A percentile compares a stretch with the other conserved stretches of the same genome.
Conservation (phyloP, 2,113 vertebrate genomes). For the Chinchilla lanigera region DNA sequence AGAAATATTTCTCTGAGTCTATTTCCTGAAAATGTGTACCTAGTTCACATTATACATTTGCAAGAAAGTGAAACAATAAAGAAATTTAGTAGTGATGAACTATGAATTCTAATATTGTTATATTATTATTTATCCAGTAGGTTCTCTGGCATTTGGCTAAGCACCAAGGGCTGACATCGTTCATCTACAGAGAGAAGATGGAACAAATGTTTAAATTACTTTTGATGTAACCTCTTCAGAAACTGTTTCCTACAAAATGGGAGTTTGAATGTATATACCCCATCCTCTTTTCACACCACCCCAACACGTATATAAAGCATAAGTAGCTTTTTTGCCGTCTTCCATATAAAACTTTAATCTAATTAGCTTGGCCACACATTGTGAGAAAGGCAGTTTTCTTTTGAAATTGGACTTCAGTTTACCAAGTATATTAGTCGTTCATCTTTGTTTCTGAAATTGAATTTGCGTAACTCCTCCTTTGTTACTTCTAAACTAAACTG, state of each 20-base stretch:
- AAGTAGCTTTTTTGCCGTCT: not conserved
- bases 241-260: not conserved
- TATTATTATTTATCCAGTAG: conserved; percentile 28
- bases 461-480: conserved; percentile 43
- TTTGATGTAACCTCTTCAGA: not conserved
- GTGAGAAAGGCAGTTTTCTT: conserved; percentile 39
- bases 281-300: not conserved
- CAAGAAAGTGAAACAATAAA: conserved; percentile 51
- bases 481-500: conserved; percentile 59
- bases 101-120: conserved; percentile 39
- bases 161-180: conserved; percentile 35
- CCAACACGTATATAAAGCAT: conserved; percentile 12
- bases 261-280: not conserved
- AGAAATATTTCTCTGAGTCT: conserved; percentile 57
- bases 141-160: conserved; percentile 46
- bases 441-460: conserved; percentile 64
- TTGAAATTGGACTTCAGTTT: conserved; percentile 60
- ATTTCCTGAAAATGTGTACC: conserved; percentile 29
- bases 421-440: conserved; percentile 49
- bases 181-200: not conserved
- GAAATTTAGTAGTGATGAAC: not conserved
- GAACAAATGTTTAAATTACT: not conserved
- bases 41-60: not conserved
- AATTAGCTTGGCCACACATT: conserved; percentile 28
- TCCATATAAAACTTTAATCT: conserved; percentile 56